Percentiles rank a stretch among this genome's conserved stretches.
phyloP scores from a whole-genome alignment of 2,888 invertebrate species.

The Tubulanus polymorphus region DNA sequence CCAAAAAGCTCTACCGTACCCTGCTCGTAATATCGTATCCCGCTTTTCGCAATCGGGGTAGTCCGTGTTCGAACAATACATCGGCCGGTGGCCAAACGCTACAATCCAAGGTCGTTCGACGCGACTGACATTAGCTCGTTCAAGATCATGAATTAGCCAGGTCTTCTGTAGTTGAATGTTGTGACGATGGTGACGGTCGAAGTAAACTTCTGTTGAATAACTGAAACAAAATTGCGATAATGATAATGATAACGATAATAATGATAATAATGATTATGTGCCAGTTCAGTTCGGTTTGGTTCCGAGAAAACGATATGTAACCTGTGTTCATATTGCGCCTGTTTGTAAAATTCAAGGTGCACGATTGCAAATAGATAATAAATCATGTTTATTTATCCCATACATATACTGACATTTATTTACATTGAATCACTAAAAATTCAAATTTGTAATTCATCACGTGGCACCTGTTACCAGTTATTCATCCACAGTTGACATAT shows the following conservation, averaged over 20 bases:
- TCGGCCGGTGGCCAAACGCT: conserved; percentile 47
- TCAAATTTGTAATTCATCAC: too few species aligned
- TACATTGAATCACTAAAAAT: too few species aligned
- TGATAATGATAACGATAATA: too few species aligned
- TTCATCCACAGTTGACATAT: too few species aligned
- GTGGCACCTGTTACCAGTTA: too few species aligned
- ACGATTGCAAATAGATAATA: too few species aligned
- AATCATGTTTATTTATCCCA: too few species aligned
- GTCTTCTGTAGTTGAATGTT: conserved; percentile 23
- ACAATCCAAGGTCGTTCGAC: conserved; percentile 45
- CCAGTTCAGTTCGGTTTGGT: too few species aligned
- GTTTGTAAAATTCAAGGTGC: too few species aligned
- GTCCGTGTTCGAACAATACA: conserved; percentile 51
- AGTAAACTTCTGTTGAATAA: conserved; percentile 36
- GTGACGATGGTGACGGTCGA: conserved; percentile 63
- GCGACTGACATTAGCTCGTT: conserved; percentile 33
- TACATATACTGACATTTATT: too few species aligned
- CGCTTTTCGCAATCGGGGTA: conserved; percentile 35
- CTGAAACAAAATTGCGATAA: background rate
- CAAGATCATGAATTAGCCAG: conserved; percentile 37
- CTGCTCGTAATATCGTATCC: conserved; percentile 23
- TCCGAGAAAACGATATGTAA: background rate
- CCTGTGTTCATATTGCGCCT: background rate
- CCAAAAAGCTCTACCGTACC: conserved; percentile 26
- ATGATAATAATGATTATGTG: too few species aligned